Percentiles rank a stretch among this genome's conserved stretches.
These are phyloP conservation scores for Eustalomyia histrio DNA, from an alignment of 2,888 invertebrate species.

Conservation along the genomic window DNA sequence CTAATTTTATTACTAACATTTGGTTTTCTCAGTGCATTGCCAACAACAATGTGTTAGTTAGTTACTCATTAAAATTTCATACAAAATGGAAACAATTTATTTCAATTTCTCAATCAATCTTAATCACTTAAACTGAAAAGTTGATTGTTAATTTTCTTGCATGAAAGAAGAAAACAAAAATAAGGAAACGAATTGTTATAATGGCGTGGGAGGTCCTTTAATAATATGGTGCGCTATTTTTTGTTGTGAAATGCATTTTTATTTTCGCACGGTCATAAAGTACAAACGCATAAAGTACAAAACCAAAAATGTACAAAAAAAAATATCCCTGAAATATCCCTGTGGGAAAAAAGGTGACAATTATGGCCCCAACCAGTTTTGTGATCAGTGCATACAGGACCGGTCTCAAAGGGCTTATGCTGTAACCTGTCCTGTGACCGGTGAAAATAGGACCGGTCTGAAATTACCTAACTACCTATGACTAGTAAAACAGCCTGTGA, in stretches of 20 bases:
- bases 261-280: too few relatives aligned
- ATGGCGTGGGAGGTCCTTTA: conserved; percentile 38
- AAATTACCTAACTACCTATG: too few relatives aligned
- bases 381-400: too few relatives aligned
- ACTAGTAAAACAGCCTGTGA: too few relatives aligned
- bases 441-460: too few relatives aligned
- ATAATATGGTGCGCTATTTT: conserved; percentile 7
- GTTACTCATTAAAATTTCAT: conserved; percentile 53
- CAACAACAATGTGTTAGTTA: neutral
- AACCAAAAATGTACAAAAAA: too few relatives aligned
- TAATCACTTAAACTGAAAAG: conserved; percentile 56
- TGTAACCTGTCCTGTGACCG: too few relatives aligned
- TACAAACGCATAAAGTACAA: too few relatives aligned
- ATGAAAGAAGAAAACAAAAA: conserved; percentile 11
- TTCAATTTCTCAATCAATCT: conserved; percentile 61
- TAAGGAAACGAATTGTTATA: conserved; percentile 23
- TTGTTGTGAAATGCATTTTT: conserved; percentile 44
- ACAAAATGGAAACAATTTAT: conserved; percentile 43
- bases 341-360: too few relatives aligned
- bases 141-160: conserved; percentile 56
- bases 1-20: neutral
- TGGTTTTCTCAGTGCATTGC: neutral
- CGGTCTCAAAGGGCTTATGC: too few relatives aligned
- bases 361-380: too few relatives aligned
- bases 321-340: too few relatives aligned